Base-by-base conservation (phyloP, 2,888 invertebrate species). In the Scaptodrosophila latifasciaeformis region DNA sequence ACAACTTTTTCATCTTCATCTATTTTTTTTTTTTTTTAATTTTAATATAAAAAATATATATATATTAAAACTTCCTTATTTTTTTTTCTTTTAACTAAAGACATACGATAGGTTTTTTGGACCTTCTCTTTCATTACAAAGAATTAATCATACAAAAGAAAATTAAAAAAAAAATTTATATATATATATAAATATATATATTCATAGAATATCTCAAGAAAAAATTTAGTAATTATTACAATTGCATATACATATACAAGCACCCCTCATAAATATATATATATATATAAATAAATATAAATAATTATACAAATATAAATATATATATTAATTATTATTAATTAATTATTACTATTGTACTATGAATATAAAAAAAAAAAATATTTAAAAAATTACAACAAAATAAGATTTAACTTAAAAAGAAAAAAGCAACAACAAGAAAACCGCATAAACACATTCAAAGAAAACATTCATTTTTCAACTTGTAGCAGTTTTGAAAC, bases 141-240 rank as follows among this genome's bases (percentile, higher is more conserved):
- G 17, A 18, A 31, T n/a, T 31, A 31, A 31, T n/a, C 31, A 31
- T n/a, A 31, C 31, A n/a, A n/a, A n/a, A n/a, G n/a, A n/a, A n/a
- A n/a, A n/a, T n/a, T n/a, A n/a, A n/a, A n/a, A n/a, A n/a, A n/a
- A n/a, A n/a, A n/a, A n/a, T n/a, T n/a, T n/a, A 7, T 35, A 35
- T 37, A 37, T 31, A 37, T 17, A 5, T 17, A 15, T 17, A 37
- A 17, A 15, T 37, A 10, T 18, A 63, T 60, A 69, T 76, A 71
- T 71, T 69, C 70, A 62, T 77, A 71, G 74, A 71, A 71, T 77
- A 71, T 71, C 70, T 77, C 67, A 74, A 71, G 24, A 24, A 24
- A 47, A 53, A 59, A 63, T 58, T 59, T 66, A 77, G 67, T 62
- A 76, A 72, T 63, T 63, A 65, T 54, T 53, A 63, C 63, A 58